Evolutionary conservation across 2,888 invertebrate species (phyloP), one percentile per base, ranked within the genome.

Genomic region (Drosophila meridiana): DNA sequence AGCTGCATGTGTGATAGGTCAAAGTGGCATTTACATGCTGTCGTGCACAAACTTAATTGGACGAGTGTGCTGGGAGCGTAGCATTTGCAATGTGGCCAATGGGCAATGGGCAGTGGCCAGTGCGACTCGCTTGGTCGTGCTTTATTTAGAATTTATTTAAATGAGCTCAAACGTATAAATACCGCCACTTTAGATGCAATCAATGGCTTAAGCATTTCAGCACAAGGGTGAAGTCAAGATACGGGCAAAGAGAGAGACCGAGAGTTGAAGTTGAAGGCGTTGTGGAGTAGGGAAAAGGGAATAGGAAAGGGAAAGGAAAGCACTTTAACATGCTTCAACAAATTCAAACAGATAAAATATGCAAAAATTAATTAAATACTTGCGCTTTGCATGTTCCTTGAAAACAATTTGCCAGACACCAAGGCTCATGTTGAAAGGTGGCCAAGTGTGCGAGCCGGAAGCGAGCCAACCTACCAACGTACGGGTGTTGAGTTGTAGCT

Each of bases 341-440:
- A 90, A 88, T 90, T 88, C 91, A 90, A 86, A 86, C 90, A 90
- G 90, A 90, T 87, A 90, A 88, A 87, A 87, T 90, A 87, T 90
- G 90, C 90, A 90, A 90, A 90, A 87, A 90, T 87, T 87, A 87
- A 87, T 87, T 87, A 87, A 87, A 87, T 90, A 90, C 90, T 88
- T 86, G 89, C 90, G 87, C 87, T 87, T 87, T 90, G 90, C 91
- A 91, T 87, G 90, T 88, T 86, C 89, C 91, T 88, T 86, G 91
- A 87, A 87, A 87, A 90, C 87, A 90, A 90, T 90, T 87, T 87
- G 89, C 89, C 90, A 90, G 90, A 90, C 90, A 90, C 89, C 90
- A 88, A 90, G 91, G 91, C 86, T 87, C 91, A 90, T 87, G 88
- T 87, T 82, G 86, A 89, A 78, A 84, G 88, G 90, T 90, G 90